A percentile compares a stretch with the other conserved stretches of the same genome.
These are phyloP conservation scores for Tetropium fuscum DNA, from an alignment of 2,888 invertebrate genomes.

Conservation along the genomic window DNA sequence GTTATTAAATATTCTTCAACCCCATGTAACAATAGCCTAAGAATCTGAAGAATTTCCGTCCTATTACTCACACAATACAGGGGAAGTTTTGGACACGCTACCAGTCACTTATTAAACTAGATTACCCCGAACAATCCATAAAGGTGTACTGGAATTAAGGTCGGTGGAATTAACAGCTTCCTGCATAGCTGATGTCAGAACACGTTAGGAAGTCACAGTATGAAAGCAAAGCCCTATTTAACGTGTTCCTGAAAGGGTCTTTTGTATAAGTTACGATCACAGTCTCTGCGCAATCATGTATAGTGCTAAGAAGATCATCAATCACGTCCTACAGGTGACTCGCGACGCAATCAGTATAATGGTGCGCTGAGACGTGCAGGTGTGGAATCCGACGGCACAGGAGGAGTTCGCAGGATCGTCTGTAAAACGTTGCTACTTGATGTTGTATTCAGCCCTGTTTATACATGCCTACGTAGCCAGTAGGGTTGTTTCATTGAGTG, in stretches of 20 bases:
- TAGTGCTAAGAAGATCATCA: conserved; percentile 60
- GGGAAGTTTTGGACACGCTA: conserved; percentile 4
- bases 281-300: conserved; percentile 58
- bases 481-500: conserved; percentile 4
- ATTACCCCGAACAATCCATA: conserved; percentile 2
- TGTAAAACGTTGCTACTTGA: background rate
- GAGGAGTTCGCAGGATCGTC: conserved; percentile 4
- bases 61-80: background rate
- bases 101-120: conserved; percentile 20
- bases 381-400: conserved; percentile 18
- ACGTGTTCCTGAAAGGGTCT: conserved; percentile 43
- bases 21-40: no score
- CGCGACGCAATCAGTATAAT: conserved; percentile 58
- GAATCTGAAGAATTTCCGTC: no score
- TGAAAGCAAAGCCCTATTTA: conserved; percentile 32
- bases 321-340: conserved; percentile 60
- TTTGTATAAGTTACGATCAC: conserved; percentile 44
- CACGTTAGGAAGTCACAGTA: conserved; percentile 31
- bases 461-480: conserved; percentile 12
- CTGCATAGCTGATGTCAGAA: conserved; percentile 25
- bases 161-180: conserved; percentile 27
- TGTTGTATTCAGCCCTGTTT: conserved; percentile 9
- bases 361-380: conserved; percentile 46
- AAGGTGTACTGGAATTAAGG: conserved; percentile 22
- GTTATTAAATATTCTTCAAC: no score